Base-by-base conservation (phyloP, 2,888 invertebrate species). In the Arenicola marina region DNA sequence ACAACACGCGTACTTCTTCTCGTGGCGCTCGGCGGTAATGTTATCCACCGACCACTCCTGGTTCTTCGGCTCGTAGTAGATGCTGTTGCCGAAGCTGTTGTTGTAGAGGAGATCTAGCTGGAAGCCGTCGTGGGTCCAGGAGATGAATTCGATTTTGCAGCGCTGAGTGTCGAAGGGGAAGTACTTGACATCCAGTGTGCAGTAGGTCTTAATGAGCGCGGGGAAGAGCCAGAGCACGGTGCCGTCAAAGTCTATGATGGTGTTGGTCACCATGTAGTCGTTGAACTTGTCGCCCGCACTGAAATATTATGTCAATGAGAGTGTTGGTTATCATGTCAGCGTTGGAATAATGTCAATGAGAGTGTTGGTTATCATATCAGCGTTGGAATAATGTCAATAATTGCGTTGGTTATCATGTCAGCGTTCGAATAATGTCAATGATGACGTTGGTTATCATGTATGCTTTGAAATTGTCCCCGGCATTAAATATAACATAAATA, bases 1-100 rank as follows among this genome's bases (percentile, higher is more conserved):
- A 57, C 75, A 75, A 62, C 75, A 75, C 43, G 73, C 75, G 55
- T 75, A 75, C 24, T 65, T 57, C 61, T 69, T 68, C 28, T 56
- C 69, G 56, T 69, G 63, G 7, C 75, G 55, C 24, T 62, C 58
- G 11, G 68, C 66, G 4, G 63, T 66, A 31, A 75, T 75, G 4
- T 59, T 62, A 44, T 69, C 69, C 54, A 75, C 75, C 2, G 65
- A 59, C 75, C 74, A 93, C 83, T 93, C 93, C 2, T 92, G 92
- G 79, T 93, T 93, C 26, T 91, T 82, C 91, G 92, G 85, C 91
- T 91, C 74, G 89, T 90, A 65, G 90, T 89, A 75, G 32, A 75
- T 67, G 33, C 55, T 68, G 59, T 70, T 73, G 26, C 54, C 45
- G 55, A 72, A 72, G 51, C 56, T 66, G 32, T 55, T 44, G 51